Base-by-base conservation (phyloP, 2,888 invertebrate genomes). In the Cepaea hortensis region DNA sequence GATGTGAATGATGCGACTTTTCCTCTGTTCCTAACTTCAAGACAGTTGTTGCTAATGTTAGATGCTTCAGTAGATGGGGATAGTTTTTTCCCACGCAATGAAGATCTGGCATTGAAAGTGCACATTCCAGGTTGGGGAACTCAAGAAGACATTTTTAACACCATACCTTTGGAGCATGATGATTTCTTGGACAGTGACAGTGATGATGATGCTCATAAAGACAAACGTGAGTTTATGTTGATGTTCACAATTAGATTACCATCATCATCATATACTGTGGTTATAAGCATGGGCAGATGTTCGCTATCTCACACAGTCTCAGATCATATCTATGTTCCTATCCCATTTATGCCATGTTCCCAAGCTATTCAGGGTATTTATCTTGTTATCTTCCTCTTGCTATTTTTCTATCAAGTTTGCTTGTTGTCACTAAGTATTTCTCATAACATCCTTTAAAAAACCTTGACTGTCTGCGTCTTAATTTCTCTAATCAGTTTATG, bases 1-100 rank as follows among this genome's bases (percentile, higher is more conserved):
- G 89, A 88, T 61, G 76, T 88, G 6, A 73, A 85, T 70, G 88
- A 89, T 13, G 62, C 81, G 20, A 79, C 87, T 46, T 93, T 88
- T 88, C 93, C 93, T 9, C 85, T 93, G 75, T 93, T 93, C 73
- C 83, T 93, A 23, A 93, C 92, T 4, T 92, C 92, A 5, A 88
- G 90, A 55, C 92, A 92, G 85, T 89, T 93, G n/a, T 89, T 92
- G 65, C 83, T 93, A 46, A 90, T 92, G 90, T 88, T 93, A 76
- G 93, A 93, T 89, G 93, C 91, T 9, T 92, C 92, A 11, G 80
- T 93, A 20, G 90, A 90, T 15, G 89, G 87, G 3, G 90, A 91
- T 6, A 88, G 89, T 50, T 93, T 93, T 88, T 93, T 93, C 87
- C 90, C 90, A 11, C 88, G 93, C n/a, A 90, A 91, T 73, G 91